phyloP scores from a whole-genome alignment of 1,140 invertebrate species.

The Trichomalopsis sarcophagae region DNA sequence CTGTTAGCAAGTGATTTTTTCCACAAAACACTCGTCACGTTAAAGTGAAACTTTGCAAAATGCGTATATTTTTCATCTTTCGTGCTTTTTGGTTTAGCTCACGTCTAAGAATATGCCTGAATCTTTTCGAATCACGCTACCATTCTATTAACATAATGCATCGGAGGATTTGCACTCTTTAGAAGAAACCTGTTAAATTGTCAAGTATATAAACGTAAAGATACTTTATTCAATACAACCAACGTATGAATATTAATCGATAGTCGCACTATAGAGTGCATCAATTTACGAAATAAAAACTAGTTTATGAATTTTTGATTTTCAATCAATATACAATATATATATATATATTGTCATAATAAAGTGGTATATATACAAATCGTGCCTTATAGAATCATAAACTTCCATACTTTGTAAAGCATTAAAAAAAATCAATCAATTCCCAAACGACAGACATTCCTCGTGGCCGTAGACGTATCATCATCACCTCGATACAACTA shows the following conservation, averaged over 20 bases:
- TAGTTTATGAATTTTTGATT: neutral
- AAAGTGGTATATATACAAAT: neutral
- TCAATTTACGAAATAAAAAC: neutral
- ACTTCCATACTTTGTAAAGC: neutral
- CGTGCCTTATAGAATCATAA: neutral
- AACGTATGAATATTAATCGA: too few species aligned
- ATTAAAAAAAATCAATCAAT: neutral
- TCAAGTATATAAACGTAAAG: too few species aligned
- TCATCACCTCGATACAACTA: neutral
- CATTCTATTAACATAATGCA: too few species aligned
- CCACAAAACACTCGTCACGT: neutral
- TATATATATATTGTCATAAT: neutral
- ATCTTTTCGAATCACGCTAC: too few species aligned
- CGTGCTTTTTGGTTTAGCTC: neutral
- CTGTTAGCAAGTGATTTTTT: too few species aligned
- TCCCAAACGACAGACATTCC: neutral
- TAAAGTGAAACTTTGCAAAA: neutral
- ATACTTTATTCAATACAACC: too few species aligned
- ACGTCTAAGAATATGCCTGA: neutral
- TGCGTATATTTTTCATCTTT: neutral
- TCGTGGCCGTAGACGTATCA: neutral
- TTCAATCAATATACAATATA: neutral
- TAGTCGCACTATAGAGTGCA: too few species aligned
- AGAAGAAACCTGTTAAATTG: too few species aligned
- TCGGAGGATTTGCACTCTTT: too few species aligned